Evolutionary conservation across 2,113 vertebrate species (phyloP), one percentile per base, ranked within the genome.

Genomic region (Phaethornis superciliosus): DNA sequence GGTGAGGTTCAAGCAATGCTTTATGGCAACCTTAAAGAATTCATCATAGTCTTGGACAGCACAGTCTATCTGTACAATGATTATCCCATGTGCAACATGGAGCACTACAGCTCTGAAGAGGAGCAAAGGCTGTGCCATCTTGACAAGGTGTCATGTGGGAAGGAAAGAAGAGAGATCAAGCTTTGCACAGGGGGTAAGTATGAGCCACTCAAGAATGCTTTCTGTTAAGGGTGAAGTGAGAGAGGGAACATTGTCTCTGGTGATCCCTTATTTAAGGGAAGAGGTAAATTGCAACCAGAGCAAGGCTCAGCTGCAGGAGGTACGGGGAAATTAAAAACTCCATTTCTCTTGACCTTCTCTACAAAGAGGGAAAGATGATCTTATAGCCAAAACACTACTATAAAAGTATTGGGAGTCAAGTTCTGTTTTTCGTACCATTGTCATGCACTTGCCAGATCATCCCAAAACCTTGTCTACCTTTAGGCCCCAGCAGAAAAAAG

Each of bases 221-320:
- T 88, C 75, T 55, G 24, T 58, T 70, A 76, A 65, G 40, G 15
- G 55, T 85, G 28, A 91, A 85, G 24, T 12, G 20, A 88, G 89
- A 85, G 13, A 49, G 7, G 27, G 47, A 94, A 58, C 28, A 17
- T 74, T 14, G 12, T 55, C 59, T 88, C 74, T 54, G 62, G 19
- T 15, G 10, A 30, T 27, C 23, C 46, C 55, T 72, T 65, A 60
- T 42, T 70, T 63, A 85, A 79, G 49, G 12, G 32, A 88, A 70
- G 32, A 82, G 89, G 40, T 44, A 85, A 94, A 81, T 76, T 37
- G 74, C n/a, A 71, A 64, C 64, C 30, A 88, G 56, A 85, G 70
- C 18, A 74, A 85, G 16, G 51, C 12, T 58, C 44, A 44, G 16
- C 59, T 90, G 56, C 32, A 49, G 63, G 42, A 59, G 5, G 16